Evolutionary conservation across 2,113 vertebrate species (phyloP), one percentile per base, ranked within the genome.

Genomic region (Gadus macrocephalus): DNA sequence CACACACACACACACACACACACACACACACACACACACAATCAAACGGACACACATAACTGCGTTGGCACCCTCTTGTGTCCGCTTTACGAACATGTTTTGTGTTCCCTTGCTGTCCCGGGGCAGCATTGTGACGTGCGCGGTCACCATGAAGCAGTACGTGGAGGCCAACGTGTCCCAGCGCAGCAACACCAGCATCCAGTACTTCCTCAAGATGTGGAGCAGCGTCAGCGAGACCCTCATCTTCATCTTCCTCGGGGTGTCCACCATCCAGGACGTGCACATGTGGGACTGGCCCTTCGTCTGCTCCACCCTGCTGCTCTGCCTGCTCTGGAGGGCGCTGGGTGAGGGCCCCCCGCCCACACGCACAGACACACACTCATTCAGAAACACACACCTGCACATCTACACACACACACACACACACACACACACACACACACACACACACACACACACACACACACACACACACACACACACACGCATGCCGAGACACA

Each of bases 161-260:
- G 92, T 95, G 81, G 92, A 94, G 82, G 91, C 89, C 20, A 95
- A 94, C 65, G 90, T 94, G 80, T 95, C 93, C 0, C 90, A 93
- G 75, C 92, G 92, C 72, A 94, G 93, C 75, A 92, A 93, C 73
- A 93, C 89, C 67, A 94, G 91, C 38, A 90, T 93, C 71, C 92
- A 94, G 75, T 95, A 94, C 78, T 95, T 94, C 85, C 91, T 95
- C 90, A 95, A 95, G 90, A 94, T 94, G 91, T 95, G 91, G 91
- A 95, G 90, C 88, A 94, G 92, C 0, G 90, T 93, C 15, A 94
- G 91, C 0, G 93, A 95, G 55, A 94, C 91, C 42, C 88, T 94
- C 64, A 94, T 94, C 81, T 94, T 94, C 83, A 92, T 94, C 88
- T 94, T 95, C 81, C 90, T 95, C 3, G 93, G 92, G 0, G 91